Evolutionary conservation across 2,888 invertebrate genomes (phyloP).

Genomic region (Petrolisthes manimaculis): DNA sequence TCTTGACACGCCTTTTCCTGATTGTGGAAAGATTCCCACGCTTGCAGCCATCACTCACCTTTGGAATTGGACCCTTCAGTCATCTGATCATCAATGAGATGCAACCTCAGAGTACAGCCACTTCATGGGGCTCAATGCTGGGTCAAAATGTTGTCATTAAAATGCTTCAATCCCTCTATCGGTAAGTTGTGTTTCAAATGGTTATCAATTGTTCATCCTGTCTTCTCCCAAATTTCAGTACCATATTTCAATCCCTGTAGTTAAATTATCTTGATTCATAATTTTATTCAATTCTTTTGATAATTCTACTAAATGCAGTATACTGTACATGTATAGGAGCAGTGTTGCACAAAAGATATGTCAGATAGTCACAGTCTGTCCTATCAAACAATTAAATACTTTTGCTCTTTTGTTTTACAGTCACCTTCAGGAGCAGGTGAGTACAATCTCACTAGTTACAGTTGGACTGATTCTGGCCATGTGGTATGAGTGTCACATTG

Average conservation of each 20-base stretch:
- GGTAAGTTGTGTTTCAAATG: conserved; percentile 34
- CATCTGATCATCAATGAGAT: conserved; percentile 40
- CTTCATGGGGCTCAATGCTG: conserved; percentile 57
- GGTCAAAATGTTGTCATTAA: conserved; percentile 50
- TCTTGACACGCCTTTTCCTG: conserved; percentile 48
- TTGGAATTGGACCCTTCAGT: conserved; percentile 47
- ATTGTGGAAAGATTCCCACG: conserved; percentile 48
- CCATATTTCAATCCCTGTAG: no score
- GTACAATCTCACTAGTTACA: conserved; percentile 39
- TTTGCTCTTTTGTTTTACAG: conserved; percentile 22
- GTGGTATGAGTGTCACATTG: conserved; percentile 63
- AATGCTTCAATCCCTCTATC: conserved; percentile 47
- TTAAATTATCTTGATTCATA: no score
- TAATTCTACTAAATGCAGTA: no score
- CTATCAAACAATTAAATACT: neutral
- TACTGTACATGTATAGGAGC: neutral
- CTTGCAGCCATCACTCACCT: conserved; percentile 29
- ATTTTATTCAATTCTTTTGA: no score
- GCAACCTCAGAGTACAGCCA: conserved; percentile 31
- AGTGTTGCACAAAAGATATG: neutral
- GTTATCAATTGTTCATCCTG: neutral
- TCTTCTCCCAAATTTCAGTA: neutral
- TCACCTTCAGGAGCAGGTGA: conserved; percentile 56
- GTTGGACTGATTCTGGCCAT: conserved; percentile 55
- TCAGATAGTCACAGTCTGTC: neutral